phyloP scores from a whole-genome alignment of 2,888 invertebrate genomes.

The Scaptomyza cyrtandrae region DNA sequence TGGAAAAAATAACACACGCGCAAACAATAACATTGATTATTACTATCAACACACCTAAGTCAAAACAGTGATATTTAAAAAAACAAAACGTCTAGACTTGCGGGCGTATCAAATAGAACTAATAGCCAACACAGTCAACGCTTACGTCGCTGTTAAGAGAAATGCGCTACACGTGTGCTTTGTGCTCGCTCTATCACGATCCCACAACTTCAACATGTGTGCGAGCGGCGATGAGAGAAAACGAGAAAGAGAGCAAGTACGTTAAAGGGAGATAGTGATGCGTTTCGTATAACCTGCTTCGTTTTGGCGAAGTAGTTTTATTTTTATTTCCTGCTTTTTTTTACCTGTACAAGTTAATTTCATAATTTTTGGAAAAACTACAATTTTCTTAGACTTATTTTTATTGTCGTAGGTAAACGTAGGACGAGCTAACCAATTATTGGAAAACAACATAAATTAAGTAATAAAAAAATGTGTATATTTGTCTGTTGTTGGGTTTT shows the following conservation, averaged over 20 bases:
- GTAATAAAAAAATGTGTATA: too few species aligned
- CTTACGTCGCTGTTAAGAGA: slow-evolving; percentile 14
- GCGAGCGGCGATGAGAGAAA: background rate
- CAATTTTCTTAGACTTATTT: slow-evolving; percentile 10
- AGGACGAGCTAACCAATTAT: background rate
- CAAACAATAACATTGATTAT: slow-evolving; percentile 33
- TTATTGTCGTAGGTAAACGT: background rate
- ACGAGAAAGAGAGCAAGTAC: slow-evolving; percentile 14
- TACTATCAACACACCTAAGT: slow-evolving; percentile 71
- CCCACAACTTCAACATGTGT: slow-evolving; percentile 7
- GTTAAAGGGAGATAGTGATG: slow-evolving; percentile 14
- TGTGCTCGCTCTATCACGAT: slow-evolving; percentile 25
- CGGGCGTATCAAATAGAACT: slow-evolving; percentile 67
- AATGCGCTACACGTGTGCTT: slow-evolving; percentile 60
- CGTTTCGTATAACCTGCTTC: slow-evolving; percentile 23
- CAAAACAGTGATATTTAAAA: slow-evolving; percentile 32
- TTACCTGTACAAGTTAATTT: slow-evolving; percentile 55
- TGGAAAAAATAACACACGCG: slow-evolving; percentile 54
- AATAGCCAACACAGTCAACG: slow-evolving; percentile 15
- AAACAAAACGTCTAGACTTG: slow-evolving; percentile 66
- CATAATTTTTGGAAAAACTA: slow-evolving; percentile 26
- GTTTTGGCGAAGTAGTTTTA: slow-evolving; percentile 30
- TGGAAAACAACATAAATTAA: slow-evolving; percentile 1
- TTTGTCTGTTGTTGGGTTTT: background rate
- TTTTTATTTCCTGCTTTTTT: slow-evolving; percentile 16